A percentile compares a stretch with the other conserved stretches of the same genome.
These are phyloP conservation scores for Notolabrus celidotus DNA, from an alignment of 2,797 vertebrate species.

Conservation along the genomic window DNA sequence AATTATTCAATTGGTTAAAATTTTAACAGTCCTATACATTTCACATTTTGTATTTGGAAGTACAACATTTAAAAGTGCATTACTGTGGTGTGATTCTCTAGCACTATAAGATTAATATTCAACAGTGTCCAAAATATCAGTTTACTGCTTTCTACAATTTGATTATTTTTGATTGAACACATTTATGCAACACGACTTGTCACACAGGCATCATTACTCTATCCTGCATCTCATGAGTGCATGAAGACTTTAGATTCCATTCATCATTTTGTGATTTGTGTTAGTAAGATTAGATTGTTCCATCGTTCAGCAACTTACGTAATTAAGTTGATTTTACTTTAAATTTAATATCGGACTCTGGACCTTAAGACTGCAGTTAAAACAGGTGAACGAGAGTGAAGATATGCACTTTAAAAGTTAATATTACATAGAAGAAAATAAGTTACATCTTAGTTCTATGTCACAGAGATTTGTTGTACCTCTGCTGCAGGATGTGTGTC, in stretches of 20 bases:
- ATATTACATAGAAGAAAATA: conserved; percentile 43
- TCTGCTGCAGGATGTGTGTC: conserved; percentile 57
- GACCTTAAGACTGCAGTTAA: conserved; percentile 64
- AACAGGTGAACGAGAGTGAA: conserved; percentile 72
- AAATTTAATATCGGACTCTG: not conserved
- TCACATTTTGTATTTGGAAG: no score
- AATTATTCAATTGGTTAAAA: no score
- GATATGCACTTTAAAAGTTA: conserved; percentile 90
- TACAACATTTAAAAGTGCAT: no score
- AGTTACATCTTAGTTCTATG: conserved; percentile 59
- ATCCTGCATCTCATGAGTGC: not conserved
- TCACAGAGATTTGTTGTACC: conserved; percentile 72
- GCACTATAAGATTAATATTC: no score
- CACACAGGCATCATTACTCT: not conserved
- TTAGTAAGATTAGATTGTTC: not conserved
- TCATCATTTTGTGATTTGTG: conserved; percentile 1
- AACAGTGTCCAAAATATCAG: no score
- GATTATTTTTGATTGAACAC: not conserved
- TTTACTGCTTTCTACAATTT: no score
- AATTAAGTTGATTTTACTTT: not conserved
- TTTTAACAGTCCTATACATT: no score
- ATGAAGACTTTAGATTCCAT: not conserved
- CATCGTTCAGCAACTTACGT: not conserved
- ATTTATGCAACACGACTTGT: not conserved
- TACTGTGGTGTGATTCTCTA: no score